Conservation (phyloP, 1,140 invertebrate genomes). For the Cydia pomonella region DNA sequence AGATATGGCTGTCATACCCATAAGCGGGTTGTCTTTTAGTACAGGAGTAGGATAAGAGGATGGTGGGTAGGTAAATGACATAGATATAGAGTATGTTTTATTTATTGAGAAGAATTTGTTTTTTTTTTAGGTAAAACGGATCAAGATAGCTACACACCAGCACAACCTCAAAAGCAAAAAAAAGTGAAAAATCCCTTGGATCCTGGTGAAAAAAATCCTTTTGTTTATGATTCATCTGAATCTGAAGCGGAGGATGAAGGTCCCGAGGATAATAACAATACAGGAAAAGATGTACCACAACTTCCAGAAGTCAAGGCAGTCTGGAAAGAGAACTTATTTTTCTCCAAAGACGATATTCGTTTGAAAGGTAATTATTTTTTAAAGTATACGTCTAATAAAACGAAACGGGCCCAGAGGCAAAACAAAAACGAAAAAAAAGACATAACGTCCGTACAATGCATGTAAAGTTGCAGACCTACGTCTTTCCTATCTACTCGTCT, state of each 20-base stretch:
- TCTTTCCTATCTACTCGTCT: no score
- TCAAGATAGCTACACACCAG: slow-evolving; percentile 53
- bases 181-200: slow-evolving; percentile 72
- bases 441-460: no score
- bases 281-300: slow-evolving; percentile 36
- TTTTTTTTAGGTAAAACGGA: slow-evolving; percentile 49
- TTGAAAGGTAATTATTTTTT: slow-evolving; percentile 78
- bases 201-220: slow-evolving; percentile 79
- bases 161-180: slow-evolving; percentile 53
- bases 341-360: slow-evolving; percentile 77
- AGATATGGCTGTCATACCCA: no score
- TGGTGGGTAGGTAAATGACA: no score
- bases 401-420: no score
- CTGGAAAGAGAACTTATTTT: slow-evolving; percentile 82
- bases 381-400: no score
- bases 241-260: slow-evolving; percentile 73
- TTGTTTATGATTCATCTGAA: slow-evolving; percentile 84
- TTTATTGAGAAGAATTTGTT: no score
- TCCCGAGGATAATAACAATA: slow-evolving; percentile 41
- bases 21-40: no score
- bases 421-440: no score
- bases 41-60: no score
- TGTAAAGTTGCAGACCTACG: no score
- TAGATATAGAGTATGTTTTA: no score
- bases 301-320: slow-evolving; percentile 56